Base-by-base conservation (phyloP, 1,140 invertebrate genomes). In the Mamestra configurata region DNA sequence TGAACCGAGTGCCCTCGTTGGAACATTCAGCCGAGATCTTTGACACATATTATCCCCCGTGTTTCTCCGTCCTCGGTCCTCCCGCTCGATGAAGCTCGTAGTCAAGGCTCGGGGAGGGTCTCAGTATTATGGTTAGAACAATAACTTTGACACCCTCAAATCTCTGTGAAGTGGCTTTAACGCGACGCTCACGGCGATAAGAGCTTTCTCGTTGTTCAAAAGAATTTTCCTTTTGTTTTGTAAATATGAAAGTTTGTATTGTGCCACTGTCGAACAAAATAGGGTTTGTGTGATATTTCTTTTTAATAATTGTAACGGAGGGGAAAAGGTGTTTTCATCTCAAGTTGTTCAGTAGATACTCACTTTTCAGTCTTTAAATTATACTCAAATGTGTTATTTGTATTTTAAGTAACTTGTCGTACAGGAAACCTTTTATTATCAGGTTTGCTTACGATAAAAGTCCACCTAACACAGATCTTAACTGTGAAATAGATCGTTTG, bases 81-180 rank as follows among this genome's bases (percentile, higher is more conserved):
- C 46, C 49, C 59, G 37, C 51, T 57, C 68, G 70, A 75, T 68
- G 78, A 82, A 68, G 73, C 43, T 20, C 40, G 49, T 15, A 46
- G 66, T 7, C 35, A 13, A 72, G 43, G 75, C 59, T 43, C 79
- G 55, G 82, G 77, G 87, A 75, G 81, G 84, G 76, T 88, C 88
- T 80, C 73, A 57, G 53, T 78, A 86, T 84, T 86, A 80, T 89
- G 88, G 88, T 84, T 83, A 82, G 77, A 79, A 79, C 78, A 77
- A 86, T 88, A 86, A 84, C 85, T 85, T 84, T 77, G 84, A 79
- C 84, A 88, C 88, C 87, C 92, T 90, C 88, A 80, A 93, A 90
- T 89, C 86, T 86, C 80, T 87, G 88, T 91, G 86, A 92, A 94
- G 93, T 93, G 91, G 91, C 90, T 89, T 90, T 93, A 94, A 89